A percentile compares a stretch with the other conserved stretches of the same genome.
phyloP scores from a whole-genome alignment of 2,888 invertebrate genomes.

The Lasius fuliginosus region DNA sequence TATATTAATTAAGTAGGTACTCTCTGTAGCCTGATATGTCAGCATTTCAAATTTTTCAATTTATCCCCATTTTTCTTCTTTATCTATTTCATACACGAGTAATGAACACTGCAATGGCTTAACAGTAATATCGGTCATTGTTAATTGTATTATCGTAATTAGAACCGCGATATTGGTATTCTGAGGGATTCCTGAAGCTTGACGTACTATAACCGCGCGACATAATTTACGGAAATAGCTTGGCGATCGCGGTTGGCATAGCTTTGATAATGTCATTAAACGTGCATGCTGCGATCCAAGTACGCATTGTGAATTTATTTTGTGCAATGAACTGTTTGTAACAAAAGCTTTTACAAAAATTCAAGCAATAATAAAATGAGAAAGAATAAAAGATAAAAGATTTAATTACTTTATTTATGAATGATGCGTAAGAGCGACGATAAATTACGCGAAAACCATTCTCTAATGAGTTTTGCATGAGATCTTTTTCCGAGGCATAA shows the following conservation, averaged over 20 bases:
- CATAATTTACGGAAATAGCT: slow-evolving; percentile 78
- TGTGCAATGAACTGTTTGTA: slow-evolving; percentile 35
- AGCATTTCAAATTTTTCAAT: not conserved
- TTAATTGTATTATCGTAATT: slow-evolving; percentile 78
- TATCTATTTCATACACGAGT: slow-evolving; percentile 53
- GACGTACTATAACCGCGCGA: slow-evolving; percentile 64
- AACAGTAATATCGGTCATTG: slow-evolving; percentile 80
- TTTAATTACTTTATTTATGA: slow-evolving; percentile 17
- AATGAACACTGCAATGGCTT: slow-evolving; percentile 61
- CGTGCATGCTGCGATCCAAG: slow-evolving; percentile 67
- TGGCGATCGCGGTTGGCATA: slow-evolving; percentile 73
- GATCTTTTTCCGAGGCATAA: not conserved
- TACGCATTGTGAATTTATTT: slow-evolving; percentile 58
- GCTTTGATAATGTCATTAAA: slow-evolving; percentile 76
- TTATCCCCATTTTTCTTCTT: not conserved
- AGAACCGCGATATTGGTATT: slow-evolving; percentile 78
- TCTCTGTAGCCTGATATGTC: not conserved
- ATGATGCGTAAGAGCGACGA: not conserved
- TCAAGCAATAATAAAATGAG: not conserved
- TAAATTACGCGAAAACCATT: not conserved
- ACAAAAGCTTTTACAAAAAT: slow-evolving; percentile 12
- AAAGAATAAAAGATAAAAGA: not conserved
- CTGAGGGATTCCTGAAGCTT: slow-evolving; percentile 75
- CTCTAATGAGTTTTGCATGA: not conserved
- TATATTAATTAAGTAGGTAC: not conserved